phyloP scores from a whole-genome alignment of 2,888 invertebrate species.

The Drosophila demipolita region DNA sequence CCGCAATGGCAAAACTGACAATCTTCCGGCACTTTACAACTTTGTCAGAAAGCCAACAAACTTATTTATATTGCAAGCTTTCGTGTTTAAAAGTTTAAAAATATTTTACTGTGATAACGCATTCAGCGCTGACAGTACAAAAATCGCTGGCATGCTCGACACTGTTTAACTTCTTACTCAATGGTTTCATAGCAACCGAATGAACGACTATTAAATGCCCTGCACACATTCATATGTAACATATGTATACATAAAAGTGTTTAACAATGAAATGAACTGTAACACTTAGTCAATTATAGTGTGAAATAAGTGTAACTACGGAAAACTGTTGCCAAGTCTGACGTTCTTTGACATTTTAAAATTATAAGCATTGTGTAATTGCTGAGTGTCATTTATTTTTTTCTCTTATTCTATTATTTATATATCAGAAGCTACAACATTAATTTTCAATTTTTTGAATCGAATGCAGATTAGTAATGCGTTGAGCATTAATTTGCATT shows the following conservation, averaged over 20 bases:
- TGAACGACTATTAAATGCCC: background rate
- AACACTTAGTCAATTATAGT: background rate
- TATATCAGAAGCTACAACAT: background rate
- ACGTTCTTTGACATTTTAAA: background rate
- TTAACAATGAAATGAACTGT: background rate
- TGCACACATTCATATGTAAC: background rate
- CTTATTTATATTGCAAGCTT: constrained; percentile 46
- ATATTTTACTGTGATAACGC: constrained; percentile 45
- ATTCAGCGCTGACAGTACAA: constrained; percentile 39
- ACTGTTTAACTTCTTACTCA: background rate
- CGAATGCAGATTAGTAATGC: background rate
- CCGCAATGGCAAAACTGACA: constrained; percentile 74
- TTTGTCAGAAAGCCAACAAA: constrained; percentile 61
- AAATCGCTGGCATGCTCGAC: constrained; percentile 22
- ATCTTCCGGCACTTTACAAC: constrained; percentile 75
- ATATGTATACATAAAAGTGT: background rate
- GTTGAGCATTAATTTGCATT: background rate
- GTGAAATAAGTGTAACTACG: background rate
- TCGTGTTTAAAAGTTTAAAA: constrained; percentile 48
- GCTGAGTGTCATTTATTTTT: too few relatives aligned
- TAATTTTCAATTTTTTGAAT: background rate
- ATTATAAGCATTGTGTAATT: background rate
- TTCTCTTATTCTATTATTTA: background rate
- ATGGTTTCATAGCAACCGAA: background rate
- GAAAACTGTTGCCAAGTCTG: background rate